A percentile compares a stretch with the other conserved stretches of the same genome.
Evolutionary conservation across 2,113 vertebrate genomes (phyloP).

Genomic region (Zosterops lateralis): DNA sequence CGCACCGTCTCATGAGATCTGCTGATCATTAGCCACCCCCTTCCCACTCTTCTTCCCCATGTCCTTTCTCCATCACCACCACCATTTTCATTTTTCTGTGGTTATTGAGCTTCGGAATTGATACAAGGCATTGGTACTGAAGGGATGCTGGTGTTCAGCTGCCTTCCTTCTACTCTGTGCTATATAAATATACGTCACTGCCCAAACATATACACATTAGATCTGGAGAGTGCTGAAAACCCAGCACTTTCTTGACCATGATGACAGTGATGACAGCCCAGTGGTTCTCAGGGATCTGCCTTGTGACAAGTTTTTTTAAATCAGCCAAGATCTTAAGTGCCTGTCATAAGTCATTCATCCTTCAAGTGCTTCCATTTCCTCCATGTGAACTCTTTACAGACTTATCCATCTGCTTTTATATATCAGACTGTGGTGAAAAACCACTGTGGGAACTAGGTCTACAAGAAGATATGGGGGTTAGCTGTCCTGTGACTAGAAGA

Average conservation of each 20-base stretch:
- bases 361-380: constrained; percentile 21
- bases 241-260: background rate
- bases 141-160: background rate
- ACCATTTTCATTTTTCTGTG: background rate
- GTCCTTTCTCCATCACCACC: background rate
- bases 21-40: background rate
- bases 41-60: background rate
- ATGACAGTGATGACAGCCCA: background rate
- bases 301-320: constrained; percentile 22
- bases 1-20: background rate
- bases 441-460: background rate
- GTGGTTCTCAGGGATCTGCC: background rate
- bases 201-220: background rate
- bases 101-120: background rate
- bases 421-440: background rate
- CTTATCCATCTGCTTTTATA: background rate
- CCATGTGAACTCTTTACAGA: background rate
- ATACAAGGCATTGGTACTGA: background rate
- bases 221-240: background rate
- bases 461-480: background rate
- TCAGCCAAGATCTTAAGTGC: constrained; percentile 27
- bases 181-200: background rate
- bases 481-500: background rate
- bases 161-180: background rate
- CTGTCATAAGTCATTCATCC: constrained; percentile 35